phyloP scores from a whole-genome alignment of 2,888 invertebrate genomes.

The Platynereis dumerilii region DNA sequence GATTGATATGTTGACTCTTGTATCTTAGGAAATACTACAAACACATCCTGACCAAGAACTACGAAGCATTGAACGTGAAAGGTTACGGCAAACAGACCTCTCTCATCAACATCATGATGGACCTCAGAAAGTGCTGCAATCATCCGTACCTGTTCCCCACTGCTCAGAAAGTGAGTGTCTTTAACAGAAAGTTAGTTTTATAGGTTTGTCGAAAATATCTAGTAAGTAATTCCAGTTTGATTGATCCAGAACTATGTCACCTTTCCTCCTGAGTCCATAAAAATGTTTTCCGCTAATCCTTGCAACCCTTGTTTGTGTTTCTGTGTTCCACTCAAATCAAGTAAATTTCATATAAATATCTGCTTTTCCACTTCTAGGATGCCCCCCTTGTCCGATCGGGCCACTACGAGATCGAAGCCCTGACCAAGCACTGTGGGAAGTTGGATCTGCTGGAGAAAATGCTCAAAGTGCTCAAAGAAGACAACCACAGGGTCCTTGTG shows the following conservation, averaged over 20 bases:
- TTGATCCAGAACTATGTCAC: too few species aligned
- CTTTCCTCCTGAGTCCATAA: too few species aligned
- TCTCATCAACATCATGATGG: conserved; percentile 97
- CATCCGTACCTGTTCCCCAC: conserved; percentile 96
- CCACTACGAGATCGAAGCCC: conserved; percentile 86
- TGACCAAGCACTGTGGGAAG: conserved; percentile 93
- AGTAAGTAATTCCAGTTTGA: too few species aligned
- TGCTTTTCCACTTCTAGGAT: conserved; percentile 52
- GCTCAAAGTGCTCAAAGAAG: conserved; percentile 84
- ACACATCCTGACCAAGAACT: conserved; percentile 94
- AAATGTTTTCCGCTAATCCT: too few species aligned
- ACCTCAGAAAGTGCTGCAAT: conserved; percentile 97
- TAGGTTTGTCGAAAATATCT: too few species aligned
- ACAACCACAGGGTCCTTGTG: conserved; percentile 92
- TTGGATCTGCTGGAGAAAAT: conserved; percentile 88
- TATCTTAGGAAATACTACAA: conserved; percentile 86
- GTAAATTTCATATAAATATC: too few species aligned
- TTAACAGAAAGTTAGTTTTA: too few species aligned
- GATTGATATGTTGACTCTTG: neutral
- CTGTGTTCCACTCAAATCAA: too few species aligned
- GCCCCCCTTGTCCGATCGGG: conserved; percentile 80
- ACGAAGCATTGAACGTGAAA: conserved; percentile 93
- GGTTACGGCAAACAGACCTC: conserved; percentile 80
- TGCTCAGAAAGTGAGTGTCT: conserved; percentile 69
- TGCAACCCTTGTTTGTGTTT: too few species aligned